These are phyloP conservation scores for Chorisops tibialis DNA, from an alignment of 2,888 invertebrate species.

Conservation along the genomic window DNA sequence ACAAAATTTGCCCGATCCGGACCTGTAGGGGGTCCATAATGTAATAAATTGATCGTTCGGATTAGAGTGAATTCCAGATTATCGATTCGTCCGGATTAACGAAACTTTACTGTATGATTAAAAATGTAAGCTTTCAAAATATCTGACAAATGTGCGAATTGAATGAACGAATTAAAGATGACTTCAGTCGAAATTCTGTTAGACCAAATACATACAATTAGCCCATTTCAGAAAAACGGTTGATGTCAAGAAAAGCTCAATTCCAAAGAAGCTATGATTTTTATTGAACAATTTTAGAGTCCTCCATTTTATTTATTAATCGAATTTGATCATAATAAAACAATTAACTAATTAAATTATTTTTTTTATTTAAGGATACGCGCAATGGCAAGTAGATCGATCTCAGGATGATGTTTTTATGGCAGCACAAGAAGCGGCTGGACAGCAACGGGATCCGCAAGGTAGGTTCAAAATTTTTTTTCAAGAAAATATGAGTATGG, in stretches of 20 bases:
- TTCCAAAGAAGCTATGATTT: background rate
- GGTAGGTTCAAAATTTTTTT: conserved; percentile 61
- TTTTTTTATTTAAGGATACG: conserved; percentile 64
- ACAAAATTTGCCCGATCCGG: too few species aligned
- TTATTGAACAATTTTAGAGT: background rate
- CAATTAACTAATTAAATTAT: conserved; percentile 27
- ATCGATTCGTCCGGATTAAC: too few species aligned
- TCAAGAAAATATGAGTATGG: conserved; percentile 19
- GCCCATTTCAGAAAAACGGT: too few species aligned
- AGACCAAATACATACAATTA: too few species aligned
- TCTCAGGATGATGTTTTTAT: conserved; percentile 83
- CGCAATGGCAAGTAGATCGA: conserved; percentile 79
- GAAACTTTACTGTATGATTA: too few species aligned
- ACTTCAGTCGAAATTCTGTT: too few species aligned
- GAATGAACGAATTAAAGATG: too few species aligned
- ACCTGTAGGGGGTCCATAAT: too few species aligned
- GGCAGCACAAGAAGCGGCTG: conserved; percentile 74
- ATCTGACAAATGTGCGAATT: too few species aligned
- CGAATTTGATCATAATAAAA: background rate
- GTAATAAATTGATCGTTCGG: too few species aligned
- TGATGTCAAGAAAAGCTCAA: background rate
- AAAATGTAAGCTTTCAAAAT: too few species aligned
- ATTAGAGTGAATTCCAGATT: too few species aligned
- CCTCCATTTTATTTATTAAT: conserved; percentile 12
- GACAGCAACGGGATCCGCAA: conserved; percentile 80